Evolutionary conservation across 2,888 invertebrate species (phyloP), one percentile per base, ranked within the genome.

Genomic region (Stenoptilia bipunctidactyla): DNA sequence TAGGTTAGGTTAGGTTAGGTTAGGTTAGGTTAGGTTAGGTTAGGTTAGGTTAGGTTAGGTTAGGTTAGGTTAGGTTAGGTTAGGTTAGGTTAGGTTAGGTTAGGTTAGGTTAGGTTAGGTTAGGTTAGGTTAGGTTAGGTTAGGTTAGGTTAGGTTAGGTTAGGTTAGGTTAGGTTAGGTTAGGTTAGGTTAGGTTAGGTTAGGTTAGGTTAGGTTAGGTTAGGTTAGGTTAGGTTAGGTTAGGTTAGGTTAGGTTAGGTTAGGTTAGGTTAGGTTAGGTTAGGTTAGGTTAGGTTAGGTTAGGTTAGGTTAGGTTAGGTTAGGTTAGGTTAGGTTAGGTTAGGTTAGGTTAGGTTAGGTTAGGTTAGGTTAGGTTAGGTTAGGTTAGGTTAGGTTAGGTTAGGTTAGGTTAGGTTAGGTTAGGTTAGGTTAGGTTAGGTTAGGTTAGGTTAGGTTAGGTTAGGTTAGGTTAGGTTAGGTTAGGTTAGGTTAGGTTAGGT

Each of bases 381-480:
- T 38, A 27, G 30, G 38, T 25, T 38, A 27, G 30, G 38, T 25
- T 38, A 27, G 30, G 38, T 25, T 38, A 27, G 30, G 38, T 25
- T 38, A 27, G 30, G 38, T 25, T 38, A 27, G 30, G 34, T 33
- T 33, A 33, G 34, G 34, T 25, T 25, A 25, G 25, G 25, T 25
- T 25, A 33, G 38, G 25, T 38, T 27, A 27, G 38, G 25, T 38
- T 27, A 25, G 40, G 40, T 40, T 40, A 40, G 40, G 40, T 40
- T 36, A 36, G 36, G 36, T 36, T 40, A 40, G 40, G 40, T 40
- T 40, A 40, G 40, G 40, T 40, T 40, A 40, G 40, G 40, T 40
- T 40, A 40, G 40, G 40, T 40, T 40, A 40, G 40, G 40, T 40
- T 40, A 40, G 40, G 40, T 40, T 40, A 40, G 40, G 40, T 40